Evolutionary conservation across 2,888 invertebrate genomes (phyloP).

Genomic region (Ellobium chinense): DNA sequence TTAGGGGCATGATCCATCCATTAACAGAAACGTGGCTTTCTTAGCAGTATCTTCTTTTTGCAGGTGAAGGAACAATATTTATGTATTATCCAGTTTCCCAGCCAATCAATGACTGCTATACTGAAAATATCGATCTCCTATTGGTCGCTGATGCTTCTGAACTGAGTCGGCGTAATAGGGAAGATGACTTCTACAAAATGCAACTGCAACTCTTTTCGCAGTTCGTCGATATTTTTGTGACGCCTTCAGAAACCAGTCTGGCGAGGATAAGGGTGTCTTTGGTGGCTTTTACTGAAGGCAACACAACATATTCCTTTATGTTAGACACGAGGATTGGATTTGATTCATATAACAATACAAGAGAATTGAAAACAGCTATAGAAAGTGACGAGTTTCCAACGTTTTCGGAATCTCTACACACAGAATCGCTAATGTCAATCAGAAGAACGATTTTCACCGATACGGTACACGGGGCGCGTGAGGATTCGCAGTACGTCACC

Average conservation of each 20-base stretch:
- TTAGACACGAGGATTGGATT: not conserved
- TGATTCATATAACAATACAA: not conserved
- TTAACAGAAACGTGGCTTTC: too few species aligned
- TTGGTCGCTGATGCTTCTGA: slow-evolving; percentile 17
- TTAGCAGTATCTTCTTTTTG: too few species aligned
- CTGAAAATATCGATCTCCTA: not conserved
- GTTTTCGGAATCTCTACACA: not conserved
- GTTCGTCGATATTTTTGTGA: not conserved
- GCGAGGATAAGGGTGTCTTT: not conserved
- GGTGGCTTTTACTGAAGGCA: not conserved
- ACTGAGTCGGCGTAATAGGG: not conserved
- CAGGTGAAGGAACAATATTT: too few species aligned
- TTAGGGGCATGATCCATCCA: too few species aligned
- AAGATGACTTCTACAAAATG: not conserved
- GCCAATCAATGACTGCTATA: slow-evolving; percentile 6
- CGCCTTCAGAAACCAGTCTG: not conserved
- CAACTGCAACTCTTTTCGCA: slow-evolving; percentile 19
- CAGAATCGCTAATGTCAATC: not conserved
- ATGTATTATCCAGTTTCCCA: too few species aligned
- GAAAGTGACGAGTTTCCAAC: slow-evolving; percentile 5
- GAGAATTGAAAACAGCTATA: slow-evolving; percentile 6
- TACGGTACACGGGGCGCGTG: not conserved
- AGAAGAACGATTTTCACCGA: not conserved
- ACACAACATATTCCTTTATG: not conserved
- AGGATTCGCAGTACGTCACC: not conserved